Evolutionary conservation across 1,140 invertebrate genomes (phyloP).

Genomic region (Phthorimaea operculella): DNA sequence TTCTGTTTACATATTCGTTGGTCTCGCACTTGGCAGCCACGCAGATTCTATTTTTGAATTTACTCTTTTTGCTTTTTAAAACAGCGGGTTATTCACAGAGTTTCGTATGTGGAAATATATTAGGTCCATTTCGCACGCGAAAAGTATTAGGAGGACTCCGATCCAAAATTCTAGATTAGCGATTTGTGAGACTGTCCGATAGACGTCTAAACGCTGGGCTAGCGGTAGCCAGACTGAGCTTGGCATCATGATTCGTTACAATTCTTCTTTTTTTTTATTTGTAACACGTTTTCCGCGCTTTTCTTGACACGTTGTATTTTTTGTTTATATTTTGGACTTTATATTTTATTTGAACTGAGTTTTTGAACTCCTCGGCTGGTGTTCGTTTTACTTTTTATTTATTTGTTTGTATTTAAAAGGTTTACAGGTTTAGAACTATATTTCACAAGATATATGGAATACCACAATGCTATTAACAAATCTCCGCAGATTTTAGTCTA

Average conservation of each 20-base stretch:
- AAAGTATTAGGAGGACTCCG: conserved; percentile 50
- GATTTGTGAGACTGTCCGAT: conserved; percentile 28
- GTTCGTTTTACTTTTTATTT: no score
- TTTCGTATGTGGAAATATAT: conserved; percentile 58
- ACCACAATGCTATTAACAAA: no score
- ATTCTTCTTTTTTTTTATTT: no score
- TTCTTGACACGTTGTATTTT: no score
- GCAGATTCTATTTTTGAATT: conserved; percentile 25
- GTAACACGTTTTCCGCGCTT: no score
- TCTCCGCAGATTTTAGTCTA: no score
- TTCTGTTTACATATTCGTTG: conserved; percentile 25
- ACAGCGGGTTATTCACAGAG: conserved; percentile 24
- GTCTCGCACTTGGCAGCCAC: conserved; percentile 14
- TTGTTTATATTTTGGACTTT: no score
- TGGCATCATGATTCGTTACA: conserved; percentile 23
- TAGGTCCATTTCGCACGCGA: conserved; percentile 64
- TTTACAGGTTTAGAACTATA: no score
- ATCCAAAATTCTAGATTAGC: conserved; percentile 64
- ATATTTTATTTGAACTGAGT: no score
- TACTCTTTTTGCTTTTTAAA: conserved; percentile 6
- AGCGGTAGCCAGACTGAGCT: conserved; percentile 47
- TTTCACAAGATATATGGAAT: no score
- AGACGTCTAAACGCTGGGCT: conserved; percentile 30
- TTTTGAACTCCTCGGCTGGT: no score
- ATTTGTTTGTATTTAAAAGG: no score